Conservation (phyloP, 2,888 invertebrate species). For the Agrochola lychnidis region DNA sequence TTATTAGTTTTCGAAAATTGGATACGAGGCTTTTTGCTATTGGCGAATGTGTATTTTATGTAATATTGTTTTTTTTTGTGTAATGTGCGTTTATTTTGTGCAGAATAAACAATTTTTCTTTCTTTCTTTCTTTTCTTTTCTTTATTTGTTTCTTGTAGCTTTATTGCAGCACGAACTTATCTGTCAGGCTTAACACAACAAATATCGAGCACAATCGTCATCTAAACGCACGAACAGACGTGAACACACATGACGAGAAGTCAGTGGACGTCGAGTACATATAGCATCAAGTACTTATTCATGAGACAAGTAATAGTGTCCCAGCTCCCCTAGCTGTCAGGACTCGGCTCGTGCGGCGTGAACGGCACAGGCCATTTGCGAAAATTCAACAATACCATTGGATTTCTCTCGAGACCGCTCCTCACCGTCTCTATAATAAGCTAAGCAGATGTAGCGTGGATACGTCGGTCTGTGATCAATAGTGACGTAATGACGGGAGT, state of each 20-base stretch:
- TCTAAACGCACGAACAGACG: conserved; percentile 8
- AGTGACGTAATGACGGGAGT: neutral
- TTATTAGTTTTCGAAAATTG: too few species aligned
- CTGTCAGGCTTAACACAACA: neutral
- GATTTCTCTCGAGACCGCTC: conserved; percentile 72
- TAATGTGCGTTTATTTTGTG: too few species aligned
- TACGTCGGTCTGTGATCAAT: conserved; percentile 58
- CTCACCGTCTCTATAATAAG: conserved; percentile 66
- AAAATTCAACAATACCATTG: conserved; percentile 77
- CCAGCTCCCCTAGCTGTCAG: conserved; percentile 70
- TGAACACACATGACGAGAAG: conserved; percentile 19
- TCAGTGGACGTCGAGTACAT: conserved; percentile 27
- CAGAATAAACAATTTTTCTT: too few species aligned
- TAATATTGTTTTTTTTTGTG: too few species aligned
- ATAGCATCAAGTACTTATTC: conserved; percentile 57
- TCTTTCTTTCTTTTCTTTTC: too few species aligned
- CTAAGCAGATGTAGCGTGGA: conserved; percentile 63
- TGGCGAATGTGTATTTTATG: too few species aligned
- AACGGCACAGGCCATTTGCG: conserved; percentile 72
- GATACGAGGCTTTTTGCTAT: too few species aligned
- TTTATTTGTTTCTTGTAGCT: neutral
- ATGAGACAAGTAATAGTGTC: conserved; percentile 67
- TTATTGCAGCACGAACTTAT: neutral
- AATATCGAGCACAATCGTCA: neutral
- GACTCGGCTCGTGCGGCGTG: conserved; percentile 54